Evolutionary conservation across 1,140 invertebrate genomes (phyloP), one percentile per base, ranked within the genome.

Genomic region (Brachystomella parvula): DNA sequence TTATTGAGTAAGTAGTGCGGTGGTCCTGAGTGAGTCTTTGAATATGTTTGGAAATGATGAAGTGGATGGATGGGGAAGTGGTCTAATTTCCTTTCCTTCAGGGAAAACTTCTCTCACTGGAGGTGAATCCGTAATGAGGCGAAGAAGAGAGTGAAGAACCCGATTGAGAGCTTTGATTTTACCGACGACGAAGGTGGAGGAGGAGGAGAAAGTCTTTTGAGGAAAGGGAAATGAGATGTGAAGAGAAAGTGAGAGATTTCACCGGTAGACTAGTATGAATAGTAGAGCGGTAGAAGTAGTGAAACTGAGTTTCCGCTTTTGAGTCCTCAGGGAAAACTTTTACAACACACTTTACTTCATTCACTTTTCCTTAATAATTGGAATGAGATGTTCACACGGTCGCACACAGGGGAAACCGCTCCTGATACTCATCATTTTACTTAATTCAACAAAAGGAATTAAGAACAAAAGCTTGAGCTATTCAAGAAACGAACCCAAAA

Each of bases 31-130:
- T 26, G 49, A 53, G 24, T 6, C 24, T 15, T 15, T 53, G 49
- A 53, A 53, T 53, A 53, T 53, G 49, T 53, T 53, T 53, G 49
- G 49, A 53, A 24, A 53, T 53, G 49, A 53, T 53, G 49, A 53
- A 53, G 49, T 53, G 49, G 49, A 53, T 53, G 49, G 49, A 53
- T 53, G 49, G 35, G n/a, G 49, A 53, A 53, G 9, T 53, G 49
- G 49, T 53, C 49, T 53, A 53, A 53, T 53, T 53, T 53, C 49
- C 49, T 53, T 53, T 53, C 49, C 49, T 9, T 26, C 9, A 15
- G 49, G n/a, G 49, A 53, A 53, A 53, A 15, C 24, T 53, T 53
- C 49, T 53, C 24, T 53, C 12, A 53, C 49, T 53, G 49, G 49
- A 53, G 49, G 49, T 53, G 49, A 53, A 53, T 53, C 49, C 24